Base-by-base conservation (phyloP, 1,140 invertebrate genomes). In the Berghia stephanieae region DNA sequence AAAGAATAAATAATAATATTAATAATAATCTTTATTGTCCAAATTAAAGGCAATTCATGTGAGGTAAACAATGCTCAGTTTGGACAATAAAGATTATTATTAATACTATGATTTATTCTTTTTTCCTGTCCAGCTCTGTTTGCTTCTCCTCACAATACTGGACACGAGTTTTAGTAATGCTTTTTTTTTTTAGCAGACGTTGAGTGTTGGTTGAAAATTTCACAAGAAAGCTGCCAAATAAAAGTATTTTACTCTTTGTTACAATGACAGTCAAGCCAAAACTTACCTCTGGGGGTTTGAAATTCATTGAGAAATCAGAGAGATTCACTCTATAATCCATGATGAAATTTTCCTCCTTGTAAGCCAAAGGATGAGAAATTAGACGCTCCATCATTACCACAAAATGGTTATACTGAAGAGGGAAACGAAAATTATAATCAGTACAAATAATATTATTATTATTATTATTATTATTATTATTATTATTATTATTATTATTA, bases 381-480 rank as follows among this genome's bases (percentile, higher is more conserved):
- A 98, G 87, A 83, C 94, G 91, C 49, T 95, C 92, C 89, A 97
- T 92, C 0, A 93, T 91, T 73, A 91, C 87, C 49, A 94, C 88
- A 84, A 97, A 95, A 86, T 93, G 93, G 2, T 92, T 89, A 77
- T 82, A 80, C 79, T 83, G 85, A 70, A 80, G 71, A 72, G 31
- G n/a, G 40, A 42, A 69, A 36, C 40, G 49, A 27, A 38, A 52
- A 70, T 10, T 13, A 13, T 49, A 49, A 49, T 10, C n/a, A 49
- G 10, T 49, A 49, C 46, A 49, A 13, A 49, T 10, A 49, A 49
- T n/a, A 10, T 49, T 10, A 13, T 13, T n/a, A 13, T 49, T 49
- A 13, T 49, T 49, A 16, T 60, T 18, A 13, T 55, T 55, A 72
- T n/a, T n/a, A n/a, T n/a, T n/a, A n/a, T n/a, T n/a, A n/a, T n/a